phyloP scores from a whole-genome alignment of 2,888 invertebrate species.

The Heliconius ismenius region DNA sequence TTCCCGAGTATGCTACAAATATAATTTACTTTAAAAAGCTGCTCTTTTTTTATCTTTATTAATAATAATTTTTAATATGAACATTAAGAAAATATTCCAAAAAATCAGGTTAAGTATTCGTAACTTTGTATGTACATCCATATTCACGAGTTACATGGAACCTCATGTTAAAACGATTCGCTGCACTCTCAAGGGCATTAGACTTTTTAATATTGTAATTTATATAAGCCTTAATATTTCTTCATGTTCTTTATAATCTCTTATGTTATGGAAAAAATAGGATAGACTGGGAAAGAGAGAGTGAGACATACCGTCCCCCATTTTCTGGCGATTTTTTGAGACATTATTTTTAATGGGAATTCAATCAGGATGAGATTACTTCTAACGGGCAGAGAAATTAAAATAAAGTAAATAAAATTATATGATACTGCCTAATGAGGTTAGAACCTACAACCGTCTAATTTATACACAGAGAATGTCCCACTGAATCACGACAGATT shows the following conservation, averaged over 20 bases:
- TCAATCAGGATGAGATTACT: no score
- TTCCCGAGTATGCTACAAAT: no score
- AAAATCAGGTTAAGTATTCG: neutral
- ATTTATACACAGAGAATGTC: no score
- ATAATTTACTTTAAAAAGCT: no score
- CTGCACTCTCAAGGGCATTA: slow-evolving; percentile 1
- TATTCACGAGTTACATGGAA: slow-evolving; percentile 7
- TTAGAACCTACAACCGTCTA: no score
- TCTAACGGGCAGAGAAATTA: no score
- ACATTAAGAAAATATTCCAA: neutral
- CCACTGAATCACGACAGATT: no score
- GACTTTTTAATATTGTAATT: neutral
- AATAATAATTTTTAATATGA: neutral
- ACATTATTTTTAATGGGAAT: neutral
- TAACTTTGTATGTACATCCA: slow-evolving; percentile 2
- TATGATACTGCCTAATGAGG: no score
- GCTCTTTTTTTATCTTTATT: no score
- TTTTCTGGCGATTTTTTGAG: neutral
- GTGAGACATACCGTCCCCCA: neutral
- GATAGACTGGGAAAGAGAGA: no score
- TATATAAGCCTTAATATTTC: neutral
- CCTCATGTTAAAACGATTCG: neutral
- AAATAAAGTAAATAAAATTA: no score
- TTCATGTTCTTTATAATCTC: neutral
- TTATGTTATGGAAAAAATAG: no score